Conservation (phyloP, 92 coral and sea anemone genomes). For the Actinostola sp. region DNA sequence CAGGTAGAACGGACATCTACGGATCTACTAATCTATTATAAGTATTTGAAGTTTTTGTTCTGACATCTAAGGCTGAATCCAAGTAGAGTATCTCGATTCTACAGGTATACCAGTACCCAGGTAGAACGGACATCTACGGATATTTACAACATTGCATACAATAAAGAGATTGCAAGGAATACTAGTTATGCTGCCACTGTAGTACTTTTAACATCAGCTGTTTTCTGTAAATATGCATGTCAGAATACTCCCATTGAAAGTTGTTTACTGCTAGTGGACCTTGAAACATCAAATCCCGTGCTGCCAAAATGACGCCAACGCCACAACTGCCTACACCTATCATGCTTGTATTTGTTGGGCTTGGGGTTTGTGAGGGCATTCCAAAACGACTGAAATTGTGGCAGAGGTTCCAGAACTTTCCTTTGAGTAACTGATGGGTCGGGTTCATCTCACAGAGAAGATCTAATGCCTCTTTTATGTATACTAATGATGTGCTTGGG, state of each 20-base stretch:
- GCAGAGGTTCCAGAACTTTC: constrained; percentile 39
- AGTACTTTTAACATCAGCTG: constrained; percentile 32
- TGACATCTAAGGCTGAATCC: too few relatives aligned
- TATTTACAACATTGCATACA: too few relatives aligned
- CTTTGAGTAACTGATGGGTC: constrained; percentile 20
- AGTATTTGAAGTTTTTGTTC: too few relatives aligned
- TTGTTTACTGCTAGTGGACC: constrained; percentile 32
- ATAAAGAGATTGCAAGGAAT: too few relatives aligned
- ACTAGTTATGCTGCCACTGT: too few relatives aligned
- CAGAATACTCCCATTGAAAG: constrained; percentile 39
- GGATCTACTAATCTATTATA: too few relatives aligned
- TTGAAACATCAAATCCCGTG: constrained; percentile 39
- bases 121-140: too few relatives aligned
- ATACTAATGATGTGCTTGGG: constrained; percentile 16
- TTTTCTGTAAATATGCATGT: constrained; percentile 52
- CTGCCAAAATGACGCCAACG: constrained; percentile 51
- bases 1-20: too few relatives aligned
- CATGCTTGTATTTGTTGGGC: constrained; percentile 15
- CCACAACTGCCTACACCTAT: constrained; percentile 59
- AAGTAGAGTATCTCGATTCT: too few relatives aligned
- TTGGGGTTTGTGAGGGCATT: constrained; percentile 51
- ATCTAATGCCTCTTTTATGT: constrained; percentile 25
- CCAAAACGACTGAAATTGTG: constrained; percentile 38
- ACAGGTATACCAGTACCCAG: too few relatives aligned
- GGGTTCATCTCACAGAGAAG: constrained; percentile 37